Evolutionary conservation across 2,888 invertebrate genomes (phyloP).

Genomic region (Scrobipalpa costella): DNA sequence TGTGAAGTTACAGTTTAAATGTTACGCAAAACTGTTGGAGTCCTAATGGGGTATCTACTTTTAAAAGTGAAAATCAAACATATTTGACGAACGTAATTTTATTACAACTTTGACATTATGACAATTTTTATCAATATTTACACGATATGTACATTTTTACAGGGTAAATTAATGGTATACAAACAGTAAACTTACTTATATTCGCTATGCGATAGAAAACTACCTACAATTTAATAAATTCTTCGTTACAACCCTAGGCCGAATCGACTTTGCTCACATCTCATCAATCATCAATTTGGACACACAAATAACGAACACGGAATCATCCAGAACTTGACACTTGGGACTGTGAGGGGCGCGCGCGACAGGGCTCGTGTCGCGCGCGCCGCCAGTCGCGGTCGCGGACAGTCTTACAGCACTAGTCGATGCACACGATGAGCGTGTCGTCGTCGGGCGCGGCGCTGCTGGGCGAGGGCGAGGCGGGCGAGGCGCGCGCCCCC

Average conservation of each 20-base stretch:
- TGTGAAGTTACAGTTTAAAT: neutral
- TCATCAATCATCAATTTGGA: constrained; percentile 47
- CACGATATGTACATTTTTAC: constrained; percentile 80
- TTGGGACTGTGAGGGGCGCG: constrained; percentile 35
- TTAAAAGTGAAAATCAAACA: constrained; percentile 28
- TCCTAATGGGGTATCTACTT: too few species aligned
- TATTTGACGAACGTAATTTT: constrained; percentile 64
- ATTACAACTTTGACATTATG: constrained; percentile 69
- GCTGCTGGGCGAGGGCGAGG: constrained; percentile 53
- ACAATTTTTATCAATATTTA: constrained; percentile 70
- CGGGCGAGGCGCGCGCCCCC: constrained; percentile 56
- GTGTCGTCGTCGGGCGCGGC: constrained; percentile 61
- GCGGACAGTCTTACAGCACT: constrained; percentile 32
- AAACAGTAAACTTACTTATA: constrained; percentile 61
- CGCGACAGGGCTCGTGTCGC: constrained; percentile 64
- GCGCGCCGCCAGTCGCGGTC: constrained; percentile 33
- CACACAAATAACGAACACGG: constrained; percentile 35
- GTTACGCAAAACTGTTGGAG: neutral
- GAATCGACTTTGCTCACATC: constrained; percentile 47
- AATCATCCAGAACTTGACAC: constrained; percentile 24
- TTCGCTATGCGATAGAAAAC: constrained; percentile 68
- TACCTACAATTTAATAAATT: constrained; percentile 73
- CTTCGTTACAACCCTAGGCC: constrained; percentile 72
- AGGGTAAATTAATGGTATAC: constrained; percentile 60
- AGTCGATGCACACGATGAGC: constrained; percentile 67